Percentiles rank a stretch among this genome's conserved stretches.
phyloP scores from a whole-genome alignment of 2,797 vertebrate genomes.

The Acanthurus tractus region DNA sequence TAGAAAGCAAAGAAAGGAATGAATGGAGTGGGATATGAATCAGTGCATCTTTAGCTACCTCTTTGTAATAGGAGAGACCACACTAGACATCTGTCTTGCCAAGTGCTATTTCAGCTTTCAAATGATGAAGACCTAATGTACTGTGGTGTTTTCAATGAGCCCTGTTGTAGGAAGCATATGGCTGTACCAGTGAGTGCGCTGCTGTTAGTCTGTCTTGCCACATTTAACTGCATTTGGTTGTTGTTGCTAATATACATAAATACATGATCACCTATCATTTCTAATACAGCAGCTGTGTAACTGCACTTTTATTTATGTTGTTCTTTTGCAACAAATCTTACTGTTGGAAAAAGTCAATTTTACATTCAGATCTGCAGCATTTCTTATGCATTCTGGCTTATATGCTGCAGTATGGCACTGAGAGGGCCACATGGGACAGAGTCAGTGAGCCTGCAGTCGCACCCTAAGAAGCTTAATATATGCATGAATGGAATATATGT shows the following conservation, averaged over 20 bases:
- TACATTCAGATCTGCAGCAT: background rate
- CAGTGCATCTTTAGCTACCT: constrained; percentile 41
- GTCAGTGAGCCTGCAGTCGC: background rate
- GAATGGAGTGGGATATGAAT: constrained; percentile 53
- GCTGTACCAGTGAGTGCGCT: background rate
- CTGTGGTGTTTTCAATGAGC: constrained; percentile 38
- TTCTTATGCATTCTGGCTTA: constrained; percentile 22
- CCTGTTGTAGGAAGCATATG: constrained; percentile 6
- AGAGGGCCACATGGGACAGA: background rate
- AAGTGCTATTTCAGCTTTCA: constrained; percentile 41
- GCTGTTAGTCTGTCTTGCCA: background rate
- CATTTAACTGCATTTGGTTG: constrained; percentile 26
- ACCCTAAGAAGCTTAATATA: too few relatives aligned
- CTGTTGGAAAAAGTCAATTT: background rate
- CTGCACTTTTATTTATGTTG: background rate
- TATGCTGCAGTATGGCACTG: background rate
- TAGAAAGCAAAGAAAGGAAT: constrained; percentile 46
- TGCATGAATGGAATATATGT: too few relatives aligned
- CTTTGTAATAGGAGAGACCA: constrained; percentile 47
- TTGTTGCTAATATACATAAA: too few relatives aligned
- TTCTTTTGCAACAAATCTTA: background rate
- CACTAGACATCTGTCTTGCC: constrained; percentile 39
- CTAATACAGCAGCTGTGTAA: background rate
- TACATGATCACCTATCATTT: background rate
- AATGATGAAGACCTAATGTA: constrained; percentile 40